Base-by-base conservation (phyloP, 2,113 vertebrate genomes). In the Spilogale gracilis region DNA sequence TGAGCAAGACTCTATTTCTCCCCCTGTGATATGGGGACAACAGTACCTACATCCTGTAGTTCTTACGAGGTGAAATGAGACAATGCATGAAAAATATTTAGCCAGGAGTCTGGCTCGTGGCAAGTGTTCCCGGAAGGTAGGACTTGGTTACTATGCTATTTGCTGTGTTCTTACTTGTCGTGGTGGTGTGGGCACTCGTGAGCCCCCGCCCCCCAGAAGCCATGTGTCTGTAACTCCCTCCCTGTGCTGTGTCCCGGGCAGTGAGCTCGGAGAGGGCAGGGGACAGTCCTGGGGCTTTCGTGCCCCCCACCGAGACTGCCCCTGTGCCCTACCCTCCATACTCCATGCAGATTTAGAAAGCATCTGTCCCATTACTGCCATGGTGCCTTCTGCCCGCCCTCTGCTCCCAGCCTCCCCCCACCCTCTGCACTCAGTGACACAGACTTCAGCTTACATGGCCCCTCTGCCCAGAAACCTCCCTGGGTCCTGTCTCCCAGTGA, bases 101-200 rank as follows among this genome's bases (percentile, higher is more conserved):
- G 48, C 54, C 12, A 56, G 79, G 73, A 25, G 23, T 12, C 16
- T 5, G 54, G 78, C 54, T 65, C 38, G 0, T 0, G 27, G 25
- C 3, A 32, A 7, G 18, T 1, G 9, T 38, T n/a, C 32, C 0
- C 0, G 5, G 14, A 27, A 7, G 0, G 0, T 16, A 11, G 2
- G 30, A 6, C 45, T 9, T 3, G 3, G 16, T 56, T 25, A 1
- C 25, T 2, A 5, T 0, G 0, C n/a, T 16, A 6, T 52, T 20
- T 32, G 13, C 32, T 0, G n/a, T 54, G 30, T 2, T 23, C 45
- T 30, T 20, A 17, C 32, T 84, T 6, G 16, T 61, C 9, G 8
- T 0, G 17, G 52, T 13, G 16, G 38, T 18, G 3, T 2, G 18
- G 4, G 10, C 50, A 1, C 21, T 6, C 5, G 61, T 18, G 43